A percentile compares a stretch with the other conserved stretches of the same genome.
Conservation (phyloP, 2,888 invertebrate species). For the Anorthoa munda region DNA sequence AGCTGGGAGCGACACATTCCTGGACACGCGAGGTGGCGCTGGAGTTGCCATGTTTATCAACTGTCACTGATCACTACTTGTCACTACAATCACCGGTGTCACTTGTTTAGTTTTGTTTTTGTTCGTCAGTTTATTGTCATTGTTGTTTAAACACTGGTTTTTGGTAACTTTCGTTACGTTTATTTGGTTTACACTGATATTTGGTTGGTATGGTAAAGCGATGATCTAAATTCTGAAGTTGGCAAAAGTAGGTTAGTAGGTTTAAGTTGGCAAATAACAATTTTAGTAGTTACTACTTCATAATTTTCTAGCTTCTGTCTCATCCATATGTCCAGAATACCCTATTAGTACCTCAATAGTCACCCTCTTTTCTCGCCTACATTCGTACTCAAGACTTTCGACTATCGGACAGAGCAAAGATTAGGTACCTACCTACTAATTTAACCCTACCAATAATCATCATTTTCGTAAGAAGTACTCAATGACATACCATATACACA, state of each 20-base stretch:
- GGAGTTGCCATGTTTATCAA: constrained; percentile 79
- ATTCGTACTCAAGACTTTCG: no score
- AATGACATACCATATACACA: no score
- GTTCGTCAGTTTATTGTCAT: constrained; percentile 43
- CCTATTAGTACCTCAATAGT: no score
- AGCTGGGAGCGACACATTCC: constrained; percentile 88
- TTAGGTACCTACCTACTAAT: no score
- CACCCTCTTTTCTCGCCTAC: no score
- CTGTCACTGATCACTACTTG: constrained; percentile 43
- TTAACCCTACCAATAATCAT: no score
- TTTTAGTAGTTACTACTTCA: no score
- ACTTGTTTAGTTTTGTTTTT: constrained; percentile 19
- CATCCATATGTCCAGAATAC: no score
- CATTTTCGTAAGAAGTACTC: no score
- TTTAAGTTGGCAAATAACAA: no score
- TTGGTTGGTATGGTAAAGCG: neutral
- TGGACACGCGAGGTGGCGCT: constrained; percentile 85
- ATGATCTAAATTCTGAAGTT: constrained; percentile 38
- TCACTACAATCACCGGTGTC: constrained; percentile 31
- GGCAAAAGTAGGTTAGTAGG: constrained; percentile 14
- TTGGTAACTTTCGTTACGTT: neutral
- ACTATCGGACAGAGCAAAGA: no score
- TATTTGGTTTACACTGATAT: constrained; percentile 32
- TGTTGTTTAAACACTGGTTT: constrained; percentile 17
- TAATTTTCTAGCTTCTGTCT: no score